Conservation (phyloP, 2,888 invertebrate genomes). For the Melieria omissa region DNA sequence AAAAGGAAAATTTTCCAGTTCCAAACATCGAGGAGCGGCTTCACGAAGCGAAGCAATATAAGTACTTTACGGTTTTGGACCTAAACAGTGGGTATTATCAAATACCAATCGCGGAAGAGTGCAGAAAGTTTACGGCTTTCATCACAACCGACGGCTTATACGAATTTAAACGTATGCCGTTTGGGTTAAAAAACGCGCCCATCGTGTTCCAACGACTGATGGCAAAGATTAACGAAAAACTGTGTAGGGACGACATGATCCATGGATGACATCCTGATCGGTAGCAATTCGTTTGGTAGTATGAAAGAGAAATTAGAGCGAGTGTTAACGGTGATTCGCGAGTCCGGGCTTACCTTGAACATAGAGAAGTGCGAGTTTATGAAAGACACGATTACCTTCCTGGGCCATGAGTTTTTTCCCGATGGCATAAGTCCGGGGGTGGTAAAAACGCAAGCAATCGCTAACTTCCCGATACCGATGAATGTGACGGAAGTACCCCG, state of each 20-base stretch:
- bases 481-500: conserved; percentile 14
- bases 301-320: neutral
- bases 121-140: too few relatives aligned
- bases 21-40: conserved; percentile 40
- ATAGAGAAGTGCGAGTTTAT: conserved; percentile 1
- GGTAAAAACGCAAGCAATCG: conserved; percentile 11
- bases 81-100: too few relatives aligned
- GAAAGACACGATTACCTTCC: conserved; percentile 11
- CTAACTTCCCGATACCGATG: conserved; percentile 16
- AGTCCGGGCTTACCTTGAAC: conserved; percentile 7
- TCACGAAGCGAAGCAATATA: conserved; percentile 33
- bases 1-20: conserved; percentile 38
- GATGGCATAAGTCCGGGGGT: conserved; percentile 6
- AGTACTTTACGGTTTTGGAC: too few relatives aligned
- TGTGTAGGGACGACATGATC: conserved; percentile 24
- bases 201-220: conserved; percentile 35
- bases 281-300: conserved; percentile 8
- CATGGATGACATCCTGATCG: conserved; percentile 35
- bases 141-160: too few relatives aligned
- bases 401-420: conserved; percentile 4
- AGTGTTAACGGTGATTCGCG: neutral
- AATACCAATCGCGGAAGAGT: too few relatives aligned
- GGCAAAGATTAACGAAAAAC: conserved; percentile 28
- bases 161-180: too few relatives aligned
- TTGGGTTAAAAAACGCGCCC: conserved; percentile 30